These are phyloP conservation scores for Dryas iulia DNA, from an alignment of 1,140 invertebrate species.

Conservation along the genomic window DNA sequence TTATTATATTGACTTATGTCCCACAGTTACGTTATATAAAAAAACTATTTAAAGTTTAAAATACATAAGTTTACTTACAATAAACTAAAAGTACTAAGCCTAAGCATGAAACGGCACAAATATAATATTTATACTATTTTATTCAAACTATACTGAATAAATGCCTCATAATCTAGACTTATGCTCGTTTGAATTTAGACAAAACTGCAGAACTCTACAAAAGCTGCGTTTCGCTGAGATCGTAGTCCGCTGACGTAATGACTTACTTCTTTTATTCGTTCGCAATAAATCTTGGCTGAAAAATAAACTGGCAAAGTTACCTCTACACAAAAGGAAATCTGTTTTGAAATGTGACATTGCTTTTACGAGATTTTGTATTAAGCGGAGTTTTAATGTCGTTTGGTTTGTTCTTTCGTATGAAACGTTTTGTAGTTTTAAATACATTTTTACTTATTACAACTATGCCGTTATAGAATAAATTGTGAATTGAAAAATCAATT, in stretches of 20 bases:
- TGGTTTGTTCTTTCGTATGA: not conserved
- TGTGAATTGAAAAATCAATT: too few relatives aligned
- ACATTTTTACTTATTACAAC: too few relatives aligned
- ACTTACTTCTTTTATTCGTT: constrained; percentile 19
- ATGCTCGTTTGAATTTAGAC: constrained; percentile 3
- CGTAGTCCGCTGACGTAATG: constrained; percentile 18
- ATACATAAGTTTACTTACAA: not conserved
- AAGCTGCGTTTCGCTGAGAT: not conserved
- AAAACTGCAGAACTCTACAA: constrained; percentile 8
- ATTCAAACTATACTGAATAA: not conserved
- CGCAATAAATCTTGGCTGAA: constrained; percentile 21
- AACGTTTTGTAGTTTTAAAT: not conserved
- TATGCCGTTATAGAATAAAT: too few relatives aligned
- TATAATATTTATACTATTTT: not conserved
- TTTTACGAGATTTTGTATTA: not conserved
- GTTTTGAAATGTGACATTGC: constrained; percentile 12
- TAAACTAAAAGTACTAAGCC: not conserved
- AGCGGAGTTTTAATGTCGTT: not conserved
- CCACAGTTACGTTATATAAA: too few relatives aligned
- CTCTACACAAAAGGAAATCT: constrained; percentile 14
- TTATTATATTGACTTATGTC: too few relatives aligned
- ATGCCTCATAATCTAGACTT: not conserved
- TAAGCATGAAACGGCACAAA: not conserved
- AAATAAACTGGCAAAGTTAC: constrained; percentile 20
- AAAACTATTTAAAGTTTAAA: too few relatives aligned